Evolutionary conservation across 2,113 vertebrate species (phyloP).

Genomic region (Sorex araneus): DNA sequence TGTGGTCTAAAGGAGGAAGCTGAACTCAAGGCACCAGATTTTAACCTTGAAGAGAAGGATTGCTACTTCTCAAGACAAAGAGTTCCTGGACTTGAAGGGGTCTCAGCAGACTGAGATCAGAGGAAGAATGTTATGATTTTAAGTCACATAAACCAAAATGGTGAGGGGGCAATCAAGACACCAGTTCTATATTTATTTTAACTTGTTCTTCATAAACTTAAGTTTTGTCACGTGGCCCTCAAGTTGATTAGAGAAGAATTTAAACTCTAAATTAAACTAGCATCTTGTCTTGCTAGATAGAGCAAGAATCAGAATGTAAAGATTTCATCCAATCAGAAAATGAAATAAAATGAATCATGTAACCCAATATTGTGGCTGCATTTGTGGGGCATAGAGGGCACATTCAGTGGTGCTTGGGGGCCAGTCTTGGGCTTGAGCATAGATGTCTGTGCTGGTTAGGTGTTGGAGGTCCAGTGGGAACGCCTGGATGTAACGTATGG

Average conservation of each 20-base stretch:
- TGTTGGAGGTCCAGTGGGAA: too few relatives aligned
- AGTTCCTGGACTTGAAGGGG: background rate
- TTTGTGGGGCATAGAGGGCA: too few relatives aligned
- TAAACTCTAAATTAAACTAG: background rate
- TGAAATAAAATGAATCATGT: background rate
- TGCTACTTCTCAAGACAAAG: background rate
- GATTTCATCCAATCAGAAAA: slow-evolving; percentile 20
- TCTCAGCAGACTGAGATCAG: background rate
- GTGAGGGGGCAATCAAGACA: background rate
- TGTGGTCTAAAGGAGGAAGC: background rate
- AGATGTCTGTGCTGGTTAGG: too few relatives aligned
- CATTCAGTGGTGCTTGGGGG: too few relatives aligned
- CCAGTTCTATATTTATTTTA: background rate
- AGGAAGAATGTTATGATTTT: background rate
- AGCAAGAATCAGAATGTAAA: background rate
- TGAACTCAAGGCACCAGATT: background rate
- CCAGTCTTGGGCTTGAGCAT: too few relatives aligned
- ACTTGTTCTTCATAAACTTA: background rate
- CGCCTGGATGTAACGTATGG: too few relatives aligned
- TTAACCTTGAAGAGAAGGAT: background rate
- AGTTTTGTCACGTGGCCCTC: background rate
- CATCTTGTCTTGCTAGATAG: background rate
- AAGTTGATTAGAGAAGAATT: background rate
- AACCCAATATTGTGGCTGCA: background rate
- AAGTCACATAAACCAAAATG: background rate